phyloP scores from a whole-genome alignment of 1,140 invertebrate genomes.

The Lepidurus arcticus region DNA sequence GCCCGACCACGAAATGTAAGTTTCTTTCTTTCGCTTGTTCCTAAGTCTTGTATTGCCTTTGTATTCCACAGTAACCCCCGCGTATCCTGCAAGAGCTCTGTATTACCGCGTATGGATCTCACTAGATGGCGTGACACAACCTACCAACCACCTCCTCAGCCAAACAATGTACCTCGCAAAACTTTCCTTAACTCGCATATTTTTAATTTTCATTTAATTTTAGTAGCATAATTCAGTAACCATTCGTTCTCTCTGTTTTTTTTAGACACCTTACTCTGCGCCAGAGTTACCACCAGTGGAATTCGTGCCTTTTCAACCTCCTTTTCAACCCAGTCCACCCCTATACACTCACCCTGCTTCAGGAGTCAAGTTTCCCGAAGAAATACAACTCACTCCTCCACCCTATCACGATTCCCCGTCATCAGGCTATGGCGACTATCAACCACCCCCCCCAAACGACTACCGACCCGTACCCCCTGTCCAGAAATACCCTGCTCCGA shows the following conservation, averaged over 20 bases:
- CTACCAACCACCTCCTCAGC: not conserved
- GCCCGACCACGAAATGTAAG: slow-evolving; percentile 85
- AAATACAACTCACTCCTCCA: not conserved
- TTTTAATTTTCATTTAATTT: too few species aligned
- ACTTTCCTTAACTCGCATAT: not conserved
- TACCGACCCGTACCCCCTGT: not conserved
- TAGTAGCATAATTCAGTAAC: too few species aligned
- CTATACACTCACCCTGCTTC: not conserved
- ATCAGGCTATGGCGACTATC: not conserved
- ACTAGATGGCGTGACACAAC: slow-evolving; percentile 61
- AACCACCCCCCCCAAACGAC: not conserved
- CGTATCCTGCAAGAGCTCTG: slow-evolving; percentile 78
- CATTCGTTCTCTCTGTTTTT: not conserved
- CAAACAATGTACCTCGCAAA: not conserved
- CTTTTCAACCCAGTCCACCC: not conserved
- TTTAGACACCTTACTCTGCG: not conserved
- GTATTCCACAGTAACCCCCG: slow-evolving; percentile 68
- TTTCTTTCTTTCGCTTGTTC: slow-evolving; percentile 36
- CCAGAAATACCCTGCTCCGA: not conserved
- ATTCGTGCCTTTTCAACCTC: not conserved
- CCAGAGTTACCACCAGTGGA: not conserved
- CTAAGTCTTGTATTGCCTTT: not conserved
- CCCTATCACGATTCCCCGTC: not conserved
- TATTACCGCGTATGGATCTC: slow-evolving; percentile 77
- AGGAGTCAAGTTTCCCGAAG: not conserved